A percentile compares a stretch with the other conserved stretches of the same genome.
These are phyloP conservation scores for Gymnosoma rotundatum DNA, from an alignment of 2,888 invertebrate species.

Conservation along the genomic window DNA sequence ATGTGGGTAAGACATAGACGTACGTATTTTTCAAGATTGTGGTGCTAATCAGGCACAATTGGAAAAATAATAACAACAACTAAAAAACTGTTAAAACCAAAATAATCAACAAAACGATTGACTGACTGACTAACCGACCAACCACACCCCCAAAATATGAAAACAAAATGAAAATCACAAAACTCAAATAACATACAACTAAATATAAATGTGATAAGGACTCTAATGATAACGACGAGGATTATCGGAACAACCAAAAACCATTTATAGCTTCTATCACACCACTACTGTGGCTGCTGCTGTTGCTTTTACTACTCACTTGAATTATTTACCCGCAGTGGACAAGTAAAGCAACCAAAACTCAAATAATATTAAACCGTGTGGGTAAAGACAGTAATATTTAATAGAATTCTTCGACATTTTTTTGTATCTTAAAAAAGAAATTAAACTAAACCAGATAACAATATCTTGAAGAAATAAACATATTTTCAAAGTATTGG, in stretches of 20 bases:
- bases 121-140: conserved; percentile 26
- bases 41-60: conserved; percentile 59
- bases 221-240: conserved; percentile 69
- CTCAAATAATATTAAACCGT: conserved; percentile 25
- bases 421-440: conserved; percentile 46
- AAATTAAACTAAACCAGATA: conserved; percentile 54
- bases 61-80: conserved; percentile 49
- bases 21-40: conserved; percentile 57
- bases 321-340: conserved; percentile 29
- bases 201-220: conserved; percentile 64
- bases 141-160: conserved; percentile 66
- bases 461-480: conserved; percentile 61
- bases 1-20: conserved; percentile 54
- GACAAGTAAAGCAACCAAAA: conserved; percentile 33
- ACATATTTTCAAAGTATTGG: neutral
- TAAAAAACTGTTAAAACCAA: conserved; percentile 45
- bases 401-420: neutral
- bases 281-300: conserved; percentile 32
- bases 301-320: conserved; percentile 14
- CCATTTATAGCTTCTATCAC: conserved; percentile 32
- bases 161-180: conserved; percentile 44
- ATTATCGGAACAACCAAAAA: conserved; percentile 63
- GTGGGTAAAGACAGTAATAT: conserved; percentile 26
- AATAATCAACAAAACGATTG: neutral
- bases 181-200: conserved; percentile 7